phyloP scores from a whole-genome alignment of 2,888 invertebrate genomes.

The Apamea epomidion region DNA sequence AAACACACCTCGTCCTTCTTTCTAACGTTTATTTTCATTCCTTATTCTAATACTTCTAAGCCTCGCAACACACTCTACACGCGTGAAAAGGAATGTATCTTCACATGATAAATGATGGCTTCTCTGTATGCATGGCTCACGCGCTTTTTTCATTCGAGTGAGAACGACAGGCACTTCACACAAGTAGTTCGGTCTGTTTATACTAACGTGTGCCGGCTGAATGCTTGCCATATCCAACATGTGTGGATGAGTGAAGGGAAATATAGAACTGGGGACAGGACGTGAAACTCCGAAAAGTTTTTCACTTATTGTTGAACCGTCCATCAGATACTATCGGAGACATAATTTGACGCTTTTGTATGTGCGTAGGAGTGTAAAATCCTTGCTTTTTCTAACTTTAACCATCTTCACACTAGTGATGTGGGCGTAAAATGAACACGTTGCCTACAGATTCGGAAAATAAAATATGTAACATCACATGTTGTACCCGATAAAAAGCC shows the following conservation, averaged over 20 bases:
- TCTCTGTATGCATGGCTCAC: conserved; percentile 59
- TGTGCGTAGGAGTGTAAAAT: background rate
- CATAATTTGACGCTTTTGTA: background rate
- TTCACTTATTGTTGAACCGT: background rate
- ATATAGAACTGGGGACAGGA: background rate
- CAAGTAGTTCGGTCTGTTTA: conserved; percentile 54
- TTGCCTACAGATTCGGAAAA: background rate
- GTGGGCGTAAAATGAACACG: background rate
- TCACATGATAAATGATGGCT: conserved; percentile 55
- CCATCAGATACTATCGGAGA: background rate
- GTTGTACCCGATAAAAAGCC: background rate
- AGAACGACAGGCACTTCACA: conserved; percentile 52
- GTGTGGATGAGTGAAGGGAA: conserved; percentile 8
- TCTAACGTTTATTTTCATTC: conserved; percentile 1
- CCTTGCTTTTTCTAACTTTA: conserved; percentile 6
- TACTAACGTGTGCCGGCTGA: conserved; percentile 35
- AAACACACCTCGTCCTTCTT: background rate
- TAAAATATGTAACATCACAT: background rate
- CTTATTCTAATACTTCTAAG: conserved; percentile 18
- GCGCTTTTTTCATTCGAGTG: conserved; percentile 54
- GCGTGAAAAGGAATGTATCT: conserved; percentile 55
- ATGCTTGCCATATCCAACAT: conserved; percentile 21
- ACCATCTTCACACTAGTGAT: background rate
- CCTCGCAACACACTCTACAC: background rate
- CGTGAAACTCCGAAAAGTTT: background rate